Base-by-base conservation (phyloP, 2,113 vertebrate species). In the Rana temporaria region DNA sequence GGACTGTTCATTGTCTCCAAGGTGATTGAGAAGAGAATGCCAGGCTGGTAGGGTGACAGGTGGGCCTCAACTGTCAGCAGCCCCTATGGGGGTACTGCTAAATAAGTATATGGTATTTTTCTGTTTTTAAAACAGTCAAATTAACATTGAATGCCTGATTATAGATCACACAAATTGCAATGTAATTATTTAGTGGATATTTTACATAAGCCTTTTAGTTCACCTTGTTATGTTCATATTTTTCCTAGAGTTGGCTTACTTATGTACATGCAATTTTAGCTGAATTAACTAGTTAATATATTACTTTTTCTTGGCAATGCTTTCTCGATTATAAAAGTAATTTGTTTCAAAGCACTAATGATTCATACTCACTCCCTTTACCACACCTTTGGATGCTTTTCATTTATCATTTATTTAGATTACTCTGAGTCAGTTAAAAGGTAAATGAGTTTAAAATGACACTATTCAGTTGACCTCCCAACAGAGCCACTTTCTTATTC, bases 321-420 rank as follows among this genome's bases (percentile, higher is more conserved):
- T 65, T 63, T 62, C 75, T 65, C 60, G 6, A 78, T 78, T 62
- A 78, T 53, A 53, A 42, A 75, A 75, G 32, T 48, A 24, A 78
- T 78, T 65, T 52, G 38, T 78, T 78, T 65, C 42, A 30, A 19
- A 52, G 72, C n/a, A 42, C 24, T 78, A 67, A 66, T 67, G 76
- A 79, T 57, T 79, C 19, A 79, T 56, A 22, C 6, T 19, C 38
- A 26, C 53, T 22, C n/a, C 19, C 63, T 34, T 19, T 48, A 79
- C 65, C 64, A 69, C 77, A 79, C 64, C 77, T 69, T 57, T n/a
- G 22, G 6, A 32, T 67, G n/a, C 14, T 18, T 67, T 20, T 79
- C 53, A 66, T 65, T 78, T 55, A 65, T 79, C 53, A 66, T 65
- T 78, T 55, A 65, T 64, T 26, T 34, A 56, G 12, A 63, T 78